Evolutionary conservation across 2,113 vertebrate species (phyloP), one percentile per base, ranked within the genome.

Genomic region (Sterrhoptilus dennistouni): DNA sequence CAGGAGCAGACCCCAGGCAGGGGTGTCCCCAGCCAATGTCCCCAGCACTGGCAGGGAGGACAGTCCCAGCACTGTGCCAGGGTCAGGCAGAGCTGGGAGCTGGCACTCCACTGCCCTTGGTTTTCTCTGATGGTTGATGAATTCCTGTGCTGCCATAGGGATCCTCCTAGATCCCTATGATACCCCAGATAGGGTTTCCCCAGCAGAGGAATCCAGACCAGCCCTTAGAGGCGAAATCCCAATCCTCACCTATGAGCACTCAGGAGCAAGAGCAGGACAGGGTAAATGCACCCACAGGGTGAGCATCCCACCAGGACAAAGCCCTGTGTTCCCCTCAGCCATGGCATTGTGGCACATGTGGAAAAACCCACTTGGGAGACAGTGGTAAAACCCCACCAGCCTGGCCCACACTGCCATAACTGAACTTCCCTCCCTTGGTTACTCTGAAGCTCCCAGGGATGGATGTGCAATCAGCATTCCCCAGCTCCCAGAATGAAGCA

Each of bases 291-390:
- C 24, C 18, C 53, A 18, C 35, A 0, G 5, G 6, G 2, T 0
- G 3, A 89, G 28, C 17, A 71, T 20, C 57, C 54, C 44, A 29
- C 33, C 2, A 4, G 59, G 45, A 61, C 2, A 4, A 24, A 12
- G 57, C 25, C 49, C 17, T 45, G 28, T 11, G 29, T 2, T 83
- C 57, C 57, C 59, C 57, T 27, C 68, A 74, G 65, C 89, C 4
- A 1, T 2, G 28, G 49, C 45, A 53, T 21, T 0, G 0, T 2
- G 5, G 61, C 47, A 76, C 4, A 0, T 3, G 8, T 1, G 4
- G 44, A 56, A 72, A 89, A 95, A 49, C 6, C 19, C 27, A 1
- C n/a, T 8, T 27, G 12, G 53, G 23, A 91, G 29, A 5, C 66
- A 36, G 8, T 25, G 25, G 19, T n/a, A 31, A 77, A 84, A 36